These are phyloP conservation scores for Mactromeris polynyma DNA, from an alignment of 2,888 invertebrate genomes.

Conservation along the genomic window DNA sequence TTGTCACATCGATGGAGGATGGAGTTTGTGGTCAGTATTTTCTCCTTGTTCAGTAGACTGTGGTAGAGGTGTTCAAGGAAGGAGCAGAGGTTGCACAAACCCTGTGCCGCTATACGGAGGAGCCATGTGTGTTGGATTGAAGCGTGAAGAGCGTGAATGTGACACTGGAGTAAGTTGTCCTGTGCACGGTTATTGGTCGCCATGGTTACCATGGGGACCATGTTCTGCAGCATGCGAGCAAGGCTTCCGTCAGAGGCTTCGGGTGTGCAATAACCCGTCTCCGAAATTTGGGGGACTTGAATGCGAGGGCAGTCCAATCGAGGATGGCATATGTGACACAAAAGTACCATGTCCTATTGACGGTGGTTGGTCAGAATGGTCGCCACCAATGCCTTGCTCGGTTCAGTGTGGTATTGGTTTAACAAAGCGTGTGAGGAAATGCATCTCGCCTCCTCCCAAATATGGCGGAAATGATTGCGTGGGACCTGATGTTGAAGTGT, in stretches of 20 bases:
- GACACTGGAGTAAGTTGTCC: slow-evolving; percentile 49
- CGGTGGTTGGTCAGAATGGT: slow-evolving; percentile 56
- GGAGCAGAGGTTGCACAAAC: slow-evolving; percentile 52
- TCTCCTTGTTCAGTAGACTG: slow-evolving; percentile 55
- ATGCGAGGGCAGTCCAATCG: slow-evolving; percentile 44
- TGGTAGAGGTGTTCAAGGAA: slow-evolving; percentile 49
- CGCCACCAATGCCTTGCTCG: slow-evolving; percentile 35
- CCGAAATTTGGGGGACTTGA: slow-evolving; percentile 51
- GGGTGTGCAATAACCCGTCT: slow-evolving; percentile 51
- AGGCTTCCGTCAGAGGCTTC: slow-evolving; percentile 36
- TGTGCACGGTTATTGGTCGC: slow-evolving; percentile 52
- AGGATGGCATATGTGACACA: slow-evolving; percentile 44
- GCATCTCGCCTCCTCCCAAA: slow-evolving; percentile 38
- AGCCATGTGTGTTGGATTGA: slow-evolving; percentile 37
- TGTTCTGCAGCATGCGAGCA: slow-evolving; percentile 48
- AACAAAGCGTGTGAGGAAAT: slow-evolving; percentile 34
- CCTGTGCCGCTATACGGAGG: slow-evolving; percentile 62
- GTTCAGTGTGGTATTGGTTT: slow-evolving; percentile 43
- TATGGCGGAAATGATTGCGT: slow-evolving; percentile 41
- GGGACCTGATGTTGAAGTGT: slow-evolving; percentile 28
- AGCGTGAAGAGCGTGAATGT: slow-evolving; percentile 42
- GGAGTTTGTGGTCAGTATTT: slow-evolving; percentile 61
- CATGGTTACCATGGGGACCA: slow-evolving; percentile 46
- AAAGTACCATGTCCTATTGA: slow-evolving; percentile 54
- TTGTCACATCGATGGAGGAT: slow-evolving; percentile 62